Evolutionary conservation across 2,113 vertebrate genomes (phyloP).

Genomic region (Alces alces): DNA sequence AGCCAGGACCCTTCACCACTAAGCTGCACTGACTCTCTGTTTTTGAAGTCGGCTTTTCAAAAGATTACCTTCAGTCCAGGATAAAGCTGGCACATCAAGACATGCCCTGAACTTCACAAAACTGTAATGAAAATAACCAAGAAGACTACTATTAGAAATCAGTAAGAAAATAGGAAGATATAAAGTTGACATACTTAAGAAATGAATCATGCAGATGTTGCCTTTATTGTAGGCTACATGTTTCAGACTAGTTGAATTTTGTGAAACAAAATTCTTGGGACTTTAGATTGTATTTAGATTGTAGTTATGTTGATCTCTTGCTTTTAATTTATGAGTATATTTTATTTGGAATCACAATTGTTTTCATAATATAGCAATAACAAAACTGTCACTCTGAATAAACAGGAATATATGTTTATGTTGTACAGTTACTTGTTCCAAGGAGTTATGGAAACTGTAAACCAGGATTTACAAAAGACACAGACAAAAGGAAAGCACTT

Average conservation of each 20-base stretch:
- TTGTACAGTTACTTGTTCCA: conserved; percentile 66
- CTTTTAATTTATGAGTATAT: conserved; percentile 49
- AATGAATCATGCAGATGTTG: neutral
- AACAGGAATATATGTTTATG: conserved; percentile 82
- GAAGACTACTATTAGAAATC: neutral
- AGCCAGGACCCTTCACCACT: neutral
- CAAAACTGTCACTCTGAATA: conserved; percentile 72
- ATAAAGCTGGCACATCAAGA: neutral
- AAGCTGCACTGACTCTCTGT: neutral
- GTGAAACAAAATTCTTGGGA: neutral
- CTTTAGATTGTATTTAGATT: neutral
- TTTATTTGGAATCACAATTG: conserved; percentile 73
- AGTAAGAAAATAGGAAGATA: neutral
- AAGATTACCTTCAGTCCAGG: neutral
- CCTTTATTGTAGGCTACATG: neutral
- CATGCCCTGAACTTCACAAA: neutral
- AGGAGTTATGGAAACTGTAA: conserved; percentile 73
- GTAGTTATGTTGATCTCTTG: conserved; percentile 28
- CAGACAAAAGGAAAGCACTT: conserved; percentile 71
- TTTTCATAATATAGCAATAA: conserved; percentile 71
- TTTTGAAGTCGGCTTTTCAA: neutral
- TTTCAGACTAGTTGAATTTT: neutral
- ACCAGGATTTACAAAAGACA: conserved; percentile 59
- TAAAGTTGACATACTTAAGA: neutral
- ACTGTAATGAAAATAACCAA: neutral